Base-by-base conservation (phyloP, 2,113 vertebrate genomes). In the Heterotilapia buettikoferi region DNA sequence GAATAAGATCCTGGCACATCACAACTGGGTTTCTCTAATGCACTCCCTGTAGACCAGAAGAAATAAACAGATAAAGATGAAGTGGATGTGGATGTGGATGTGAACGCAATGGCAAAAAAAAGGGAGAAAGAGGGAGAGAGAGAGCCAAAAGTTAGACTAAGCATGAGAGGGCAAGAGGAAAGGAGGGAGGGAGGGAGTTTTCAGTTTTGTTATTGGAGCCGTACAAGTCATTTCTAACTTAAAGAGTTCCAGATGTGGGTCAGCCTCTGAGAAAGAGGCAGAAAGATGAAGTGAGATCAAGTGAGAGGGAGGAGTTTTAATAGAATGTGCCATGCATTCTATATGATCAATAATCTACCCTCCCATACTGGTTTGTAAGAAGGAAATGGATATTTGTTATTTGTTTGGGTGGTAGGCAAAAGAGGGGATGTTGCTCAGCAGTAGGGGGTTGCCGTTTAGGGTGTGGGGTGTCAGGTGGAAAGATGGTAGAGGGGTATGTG, bases 171-270 rank as follows among this genome's bases (percentile, higher is more conserved):
- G 87, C 68, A 91, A 43, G 86, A 89, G 61, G 71, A 85, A 66
- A 82, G 81, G 82, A 78, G 54, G 40, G 84, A 79, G 81, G 56
- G 59, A 66, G 84, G 86, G 91, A 91, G 92, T 89, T 93, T 94
- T 87, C 90, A 84, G 93, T 90, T 93, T 92, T 96, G 95, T 96
- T 97, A 96, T 96, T 96, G 95, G 96, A 96, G 95, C 94, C 94
- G 88, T 73, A 91, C 92, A 97, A 96, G 95, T 96, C 92, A 93
- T 95, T 95, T 94, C 93, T 94, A 94, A 84, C 91, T 95, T 97
- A 97, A 97, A 96, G 94, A 95, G 90, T 96, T 96, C 96, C 97
- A 97, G 96, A 97, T 97, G 97, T 96, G 91, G 86, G 88, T 86
- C 90, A 90, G 92, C 84, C 87, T 85, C 91, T 91, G 85, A 89